These are phyloP conservation scores for Bombylius major DNA, from an alignment of 2,888 invertebrate species.

Conservation along the genomic window DNA sequence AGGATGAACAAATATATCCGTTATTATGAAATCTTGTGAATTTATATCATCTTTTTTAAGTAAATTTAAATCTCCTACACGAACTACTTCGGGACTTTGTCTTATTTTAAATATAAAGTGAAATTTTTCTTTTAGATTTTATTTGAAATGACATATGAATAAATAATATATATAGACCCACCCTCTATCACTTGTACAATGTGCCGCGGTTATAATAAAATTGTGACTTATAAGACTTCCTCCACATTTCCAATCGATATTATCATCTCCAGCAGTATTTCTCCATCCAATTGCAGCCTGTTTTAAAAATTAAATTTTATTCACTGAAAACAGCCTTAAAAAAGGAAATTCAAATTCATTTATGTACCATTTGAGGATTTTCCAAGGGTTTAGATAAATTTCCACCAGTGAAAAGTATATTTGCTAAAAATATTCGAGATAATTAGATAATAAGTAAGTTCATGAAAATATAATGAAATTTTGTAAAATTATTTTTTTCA, in stretches of 20 bases:
- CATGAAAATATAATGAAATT: too few species aligned
- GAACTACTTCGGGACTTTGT: conserved; percentile 25
- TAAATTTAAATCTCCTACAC: conserved; percentile 40
- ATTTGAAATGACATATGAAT: too few species aligned
- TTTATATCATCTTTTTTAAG: conserved; percentile 29
- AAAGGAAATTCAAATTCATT: too few species aligned
- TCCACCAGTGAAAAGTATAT: conserved; percentile 8
- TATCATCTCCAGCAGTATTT: background rate
- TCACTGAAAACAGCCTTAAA: too few species aligned
- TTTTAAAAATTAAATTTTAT: too few species aligned
- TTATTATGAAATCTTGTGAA: conserved; percentile 29
- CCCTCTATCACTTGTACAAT: conserved; percentile 5
- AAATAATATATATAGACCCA: background rate
- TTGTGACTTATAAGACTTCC: conserved; percentile 3
- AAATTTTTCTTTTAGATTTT: background rate
- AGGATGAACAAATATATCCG: conserved; percentile 34
- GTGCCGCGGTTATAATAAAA: conserved; percentile 6
- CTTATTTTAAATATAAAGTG: background rate
- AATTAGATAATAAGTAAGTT: too few species aligned
- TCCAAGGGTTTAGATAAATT: conserved; percentile 4
- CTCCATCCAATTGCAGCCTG: background rate
- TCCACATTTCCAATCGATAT: conserved; percentile 5
- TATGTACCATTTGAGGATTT: conserved; percentile 12
- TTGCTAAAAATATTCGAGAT: too few species aligned
- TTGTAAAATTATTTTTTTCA: too few species aligned